Base-by-base conservation (phyloP, 2,113 vertebrate species). In the Hippocampus barbouri region DNA sequence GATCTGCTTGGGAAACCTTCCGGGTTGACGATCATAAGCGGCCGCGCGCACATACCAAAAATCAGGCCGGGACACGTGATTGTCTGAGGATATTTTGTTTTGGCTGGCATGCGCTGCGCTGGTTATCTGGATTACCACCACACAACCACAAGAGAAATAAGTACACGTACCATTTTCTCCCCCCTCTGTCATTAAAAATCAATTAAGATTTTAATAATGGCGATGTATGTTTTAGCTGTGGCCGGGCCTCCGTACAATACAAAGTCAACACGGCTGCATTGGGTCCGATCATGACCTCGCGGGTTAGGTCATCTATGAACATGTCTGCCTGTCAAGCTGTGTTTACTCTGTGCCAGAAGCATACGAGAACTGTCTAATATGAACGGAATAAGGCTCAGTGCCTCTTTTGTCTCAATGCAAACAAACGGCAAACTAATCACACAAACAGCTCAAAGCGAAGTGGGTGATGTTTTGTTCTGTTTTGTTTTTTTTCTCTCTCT, bases 331-430 rank as follows among this genome's bases (percentile, higher is more conserved):
- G 79, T 74, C 80, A 85, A 75, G 75, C 74, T 51, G 85, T 91
- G 85, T 90, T 90, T 87, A 85, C 83, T 88, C 72, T 88, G 76
- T 67, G 66, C 76, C 80, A 67, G 84, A 86, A 87, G 88, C 88
- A 86, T 90, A 89, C 81, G 84, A 90, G 83, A 85, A 84, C 75
- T 72, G 76, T 83, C 86, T 89, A 89, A 90, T 86, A 88, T 84
- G 85, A 88, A 56, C 68, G 73, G 7, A 61, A 18, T 30, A 30
- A 14, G 83, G 85, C 79, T 90, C 87, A 84, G 74, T 12, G 70
- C 56, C 45, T 76, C 86, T 84, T 88, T 88, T 90, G 89, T 91
- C 73, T 80, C 71, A 64, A 85, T 79, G 79, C 82, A 85, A 87
- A 87, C 85, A 89, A 90, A 61, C 5, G 34, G 12, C 27, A 88